Conservation (phyloP, 2,888 invertebrate species). For the Acleris holmiana region DNA sequence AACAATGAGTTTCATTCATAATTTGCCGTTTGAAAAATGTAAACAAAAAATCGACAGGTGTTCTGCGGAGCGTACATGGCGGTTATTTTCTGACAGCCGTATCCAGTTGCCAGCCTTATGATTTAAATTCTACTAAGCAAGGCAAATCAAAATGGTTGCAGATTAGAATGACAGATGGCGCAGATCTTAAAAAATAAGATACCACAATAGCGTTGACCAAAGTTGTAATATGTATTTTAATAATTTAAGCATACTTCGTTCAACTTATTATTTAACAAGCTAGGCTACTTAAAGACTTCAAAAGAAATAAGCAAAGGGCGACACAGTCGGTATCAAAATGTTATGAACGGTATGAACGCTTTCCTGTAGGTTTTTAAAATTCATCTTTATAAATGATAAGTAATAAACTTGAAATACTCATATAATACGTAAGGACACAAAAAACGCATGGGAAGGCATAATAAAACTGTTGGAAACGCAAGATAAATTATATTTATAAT, state of each 20-base stretch:
- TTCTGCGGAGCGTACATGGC: slow-evolving; percentile 47
- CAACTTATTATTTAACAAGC: too few relatives aligned
- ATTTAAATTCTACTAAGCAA: slow-evolving; percentile 19
- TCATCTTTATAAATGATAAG: too few relatives aligned
- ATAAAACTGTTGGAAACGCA: slow-evolving; percentile 27
- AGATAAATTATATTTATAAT: slow-evolving; percentile 29
- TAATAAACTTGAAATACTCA: too few relatives aligned
- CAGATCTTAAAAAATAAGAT: background rate
- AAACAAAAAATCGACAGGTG: slow-evolving; percentile 74
- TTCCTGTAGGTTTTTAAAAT: too few relatives aligned
- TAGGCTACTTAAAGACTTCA: too few relatives aligned
- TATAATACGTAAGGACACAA: too few relatives aligned
- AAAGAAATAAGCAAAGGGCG: too few relatives aligned
- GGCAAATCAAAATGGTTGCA: background rate
- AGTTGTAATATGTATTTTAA: background rate
- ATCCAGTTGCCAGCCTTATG: slow-evolving; percentile 26
- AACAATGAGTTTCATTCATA: slow-evolving; percentile 60
- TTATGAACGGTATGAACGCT: too few relatives aligned
- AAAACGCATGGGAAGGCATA: background rate
- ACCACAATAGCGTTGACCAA: background rate
- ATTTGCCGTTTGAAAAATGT: slow-evolving; percentile 55
- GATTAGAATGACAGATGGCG: slow-evolving; percentile 11
- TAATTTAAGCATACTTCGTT: too few relatives aligned
- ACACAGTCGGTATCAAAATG: too few relatives aligned
- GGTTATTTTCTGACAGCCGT: slow-evolving; percentile 60